phyloP scores from a whole-genome alignment of 2,888 invertebrate species.

The Mesopsocus fuscifrons region DNA sequence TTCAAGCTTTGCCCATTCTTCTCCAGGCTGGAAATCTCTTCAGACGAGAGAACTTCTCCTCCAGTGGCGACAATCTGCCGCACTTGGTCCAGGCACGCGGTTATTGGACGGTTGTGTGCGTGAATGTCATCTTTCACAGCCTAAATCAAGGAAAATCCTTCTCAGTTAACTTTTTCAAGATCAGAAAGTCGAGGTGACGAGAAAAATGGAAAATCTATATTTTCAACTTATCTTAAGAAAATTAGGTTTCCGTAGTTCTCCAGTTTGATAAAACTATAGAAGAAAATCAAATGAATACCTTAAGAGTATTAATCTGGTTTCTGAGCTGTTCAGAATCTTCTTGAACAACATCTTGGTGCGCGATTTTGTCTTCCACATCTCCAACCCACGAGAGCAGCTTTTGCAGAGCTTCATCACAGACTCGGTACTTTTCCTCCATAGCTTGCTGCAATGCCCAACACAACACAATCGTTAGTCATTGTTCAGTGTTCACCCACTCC shows the following conservation, averaged over 20 bases:
- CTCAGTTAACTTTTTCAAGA: too few relatives aligned
- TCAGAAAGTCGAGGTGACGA: constrained; percentile 4
- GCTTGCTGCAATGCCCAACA: constrained; percentile 51
- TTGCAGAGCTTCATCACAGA: constrained; percentile 71
- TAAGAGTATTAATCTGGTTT: constrained; percentile 75
- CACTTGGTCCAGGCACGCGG: constrained; percentile 74
- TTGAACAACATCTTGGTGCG: constrained; percentile 67
- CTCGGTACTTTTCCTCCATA: constrained; percentile 82
- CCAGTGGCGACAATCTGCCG: constrained; percentile 78
- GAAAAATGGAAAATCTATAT: neutral
- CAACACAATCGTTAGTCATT: neutral
- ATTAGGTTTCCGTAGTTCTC: neutral
- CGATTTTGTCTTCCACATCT: constrained; percentile 63
- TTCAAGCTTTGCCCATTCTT: constrained; percentile 70
- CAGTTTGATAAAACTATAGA: neutral
- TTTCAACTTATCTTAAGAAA: neutral
- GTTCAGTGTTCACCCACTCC: too few relatives aligned
- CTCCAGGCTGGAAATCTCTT: constrained; percentile 74
- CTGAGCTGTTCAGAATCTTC: constrained; percentile 72
- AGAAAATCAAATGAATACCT: too few relatives aligned
- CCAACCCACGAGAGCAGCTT: constrained; percentile 76
- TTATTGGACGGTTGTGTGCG: constrained; percentile 63
- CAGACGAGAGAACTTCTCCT: constrained; percentile 78
- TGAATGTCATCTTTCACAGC: constrained; percentile 81
- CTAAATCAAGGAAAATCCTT: constrained; percentile 33